Conservation (phyloP, 2,113 vertebrate genomes). For the Mesembrinibis cayennensis region DNA sequence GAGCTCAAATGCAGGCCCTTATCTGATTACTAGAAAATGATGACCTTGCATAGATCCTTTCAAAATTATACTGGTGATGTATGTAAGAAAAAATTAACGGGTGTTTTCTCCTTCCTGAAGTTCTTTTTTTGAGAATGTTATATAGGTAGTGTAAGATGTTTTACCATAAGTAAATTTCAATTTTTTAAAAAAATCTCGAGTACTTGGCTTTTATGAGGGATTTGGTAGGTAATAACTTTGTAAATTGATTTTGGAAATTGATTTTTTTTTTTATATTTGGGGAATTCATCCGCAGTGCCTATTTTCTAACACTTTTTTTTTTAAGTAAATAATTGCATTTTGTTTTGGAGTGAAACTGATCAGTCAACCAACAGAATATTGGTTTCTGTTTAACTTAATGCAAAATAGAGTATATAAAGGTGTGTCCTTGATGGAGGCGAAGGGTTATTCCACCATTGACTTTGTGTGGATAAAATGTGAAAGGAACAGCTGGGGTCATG, state of each 20-base stretch:
- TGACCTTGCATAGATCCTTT: neutral
- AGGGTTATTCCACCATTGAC: neutral
- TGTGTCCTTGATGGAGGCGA: neutral
- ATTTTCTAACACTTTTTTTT: neutral
- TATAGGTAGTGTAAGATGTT: neutral
- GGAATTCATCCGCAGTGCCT: neutral
- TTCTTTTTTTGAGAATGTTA: neutral
- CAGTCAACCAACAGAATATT: neutral
- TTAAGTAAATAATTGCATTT: neutral
- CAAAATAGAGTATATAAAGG: neutral
- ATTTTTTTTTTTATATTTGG: neutral
- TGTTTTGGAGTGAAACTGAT: neutral
- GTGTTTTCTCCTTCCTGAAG: neutral
- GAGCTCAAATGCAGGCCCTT: neutral
- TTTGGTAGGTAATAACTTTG: neutral
- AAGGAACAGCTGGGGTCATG: neutral
- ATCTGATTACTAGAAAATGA: neutral
- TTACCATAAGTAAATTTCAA: neutral
- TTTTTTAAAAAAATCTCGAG: neutral
- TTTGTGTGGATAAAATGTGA: neutral
- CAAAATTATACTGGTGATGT: neutral
- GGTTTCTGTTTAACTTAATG: neutral
- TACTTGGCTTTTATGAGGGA: neutral
- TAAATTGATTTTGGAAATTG: neutral
- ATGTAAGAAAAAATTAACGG: neutral